phyloP scores from a whole-genome alignment of 2,113 vertebrate species.

The Petrocephalus zakoni region DNA sequence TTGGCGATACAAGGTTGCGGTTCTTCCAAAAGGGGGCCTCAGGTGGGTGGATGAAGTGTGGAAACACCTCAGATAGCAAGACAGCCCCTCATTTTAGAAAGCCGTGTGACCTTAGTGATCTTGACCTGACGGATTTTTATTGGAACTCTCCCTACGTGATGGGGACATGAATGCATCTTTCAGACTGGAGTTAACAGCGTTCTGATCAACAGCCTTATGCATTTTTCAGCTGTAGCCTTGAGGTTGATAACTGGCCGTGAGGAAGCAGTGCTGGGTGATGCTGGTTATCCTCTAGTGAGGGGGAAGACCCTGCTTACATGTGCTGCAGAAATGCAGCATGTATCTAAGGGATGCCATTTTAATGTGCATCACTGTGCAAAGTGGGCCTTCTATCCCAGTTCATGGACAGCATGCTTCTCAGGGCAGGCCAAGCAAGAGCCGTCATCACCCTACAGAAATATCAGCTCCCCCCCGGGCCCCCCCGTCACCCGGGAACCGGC shows the following conservation, averaged over 20 bases:
- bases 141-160: neutral
- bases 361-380: constrained; percentile 6
- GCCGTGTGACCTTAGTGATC: neutral
- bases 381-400: neutral
- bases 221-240: neutral
- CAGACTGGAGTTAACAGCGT: neutral
- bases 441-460: neutral
- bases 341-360: constrained; percentile 19
- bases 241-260: neutral
- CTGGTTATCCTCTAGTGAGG: neutral
- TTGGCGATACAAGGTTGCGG: neutral
- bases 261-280: neutral
- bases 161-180: neutral
- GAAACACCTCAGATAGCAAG: neutral
- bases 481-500: neutral
- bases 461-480: neutral
- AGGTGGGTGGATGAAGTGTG: neutral
- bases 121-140: neutral
- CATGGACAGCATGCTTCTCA: neutral
- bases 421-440: neutral
- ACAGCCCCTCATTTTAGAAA: neutral
- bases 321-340: neutral
- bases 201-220: neutral
- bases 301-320: neutral
- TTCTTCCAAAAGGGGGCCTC: neutral